Evolutionary conservation across 2,888 invertebrate genomes (phyloP), one percentile per base, ranked within the genome.

Genomic region (Tuta absoluta): DNA sequence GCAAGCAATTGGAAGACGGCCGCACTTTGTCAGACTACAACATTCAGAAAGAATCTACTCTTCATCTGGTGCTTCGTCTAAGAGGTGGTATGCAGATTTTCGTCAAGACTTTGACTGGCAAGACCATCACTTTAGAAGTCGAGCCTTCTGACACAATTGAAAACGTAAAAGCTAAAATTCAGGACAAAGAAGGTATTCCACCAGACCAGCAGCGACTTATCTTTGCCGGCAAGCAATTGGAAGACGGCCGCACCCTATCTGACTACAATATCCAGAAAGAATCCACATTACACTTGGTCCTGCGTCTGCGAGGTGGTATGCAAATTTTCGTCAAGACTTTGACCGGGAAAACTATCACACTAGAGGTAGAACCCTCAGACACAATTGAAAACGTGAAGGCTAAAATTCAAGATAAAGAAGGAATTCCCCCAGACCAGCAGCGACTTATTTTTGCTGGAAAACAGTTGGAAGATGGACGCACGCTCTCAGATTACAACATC

Each of bases 401-500:
- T 0, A 66, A 66, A 61, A 66, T 66, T 12, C 65, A 66, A 48
- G 65, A 66, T 24, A 66, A 66, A 38, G 65, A 66, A 48, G 81
- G 81, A 0, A 80, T 80, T 1, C 80, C 80, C 0, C 80, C 80
- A 62, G 80, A 80, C 53, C 80, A 80, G 11, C 80, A 81, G 58
- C 51, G 77, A 5, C 45, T 81, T 2, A 81, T 81, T 51, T 81
- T 81, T 19, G 81, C 81, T 0, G 81, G 81, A 0, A 81, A 81
- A 4, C 77, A 77, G 10, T 0, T 77, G 0, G 76, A 76, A 62
- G 76, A 76, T 17, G 76, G 76, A 0, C 75, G 76, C 2, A 79
- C 79, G 0, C 19, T 79, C 0, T 79, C 79, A 0, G 79, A 79
- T 1, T 79, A 79, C 56, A 79, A 79, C 0, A 79, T 79, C 1